A percentile compares a stretch with the other conserved stretches of the same genome.
These are phyloP conservation scores for Drosophila grimshawi DNA, from an alignment of 1,140 invertebrate genomes.

Conservation along the genomic window DNA sequence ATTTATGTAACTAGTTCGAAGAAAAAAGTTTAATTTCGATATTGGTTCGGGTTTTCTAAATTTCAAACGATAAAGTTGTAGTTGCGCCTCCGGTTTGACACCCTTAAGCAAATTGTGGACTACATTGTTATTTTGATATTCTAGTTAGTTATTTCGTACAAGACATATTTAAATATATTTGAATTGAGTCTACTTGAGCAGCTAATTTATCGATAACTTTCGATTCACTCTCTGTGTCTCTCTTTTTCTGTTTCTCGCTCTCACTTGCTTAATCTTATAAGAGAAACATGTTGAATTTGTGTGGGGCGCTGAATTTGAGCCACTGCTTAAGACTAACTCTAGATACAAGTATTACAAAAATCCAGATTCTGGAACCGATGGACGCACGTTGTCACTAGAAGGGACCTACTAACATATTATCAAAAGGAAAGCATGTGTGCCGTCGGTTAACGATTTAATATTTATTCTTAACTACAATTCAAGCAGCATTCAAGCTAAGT, in stretches of 20 bases:
- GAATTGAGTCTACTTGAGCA: not conserved
- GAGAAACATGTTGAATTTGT: slow-evolving; percentile 19
- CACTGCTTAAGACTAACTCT: slow-evolving; percentile 38
- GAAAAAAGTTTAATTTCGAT: too few species aligned
- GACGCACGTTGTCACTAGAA: slow-evolving; percentile 10
- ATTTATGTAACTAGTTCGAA: too few species aligned
- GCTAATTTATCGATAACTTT: not conserved
- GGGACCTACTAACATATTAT: not conserved
- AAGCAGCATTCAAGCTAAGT: slow-evolving; percentile 18
- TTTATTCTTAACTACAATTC: slow-evolving; percentile 16
- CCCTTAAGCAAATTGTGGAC: too few species aligned
- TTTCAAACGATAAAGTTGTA: too few species aligned
- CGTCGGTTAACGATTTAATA: not conserved
- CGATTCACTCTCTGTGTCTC: not conserved
- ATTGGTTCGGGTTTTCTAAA: too few species aligned
- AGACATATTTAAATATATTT: too few species aligned
- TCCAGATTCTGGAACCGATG: slow-evolving; percentile 16
- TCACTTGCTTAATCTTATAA: not conserved
- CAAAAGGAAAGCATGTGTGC: slow-evolving; percentile 10
- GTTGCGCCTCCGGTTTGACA: too few species aligned
- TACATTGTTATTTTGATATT: too few species aligned
- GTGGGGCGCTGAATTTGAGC: slow-evolving; percentile 45
- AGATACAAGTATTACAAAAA: slow-evolving; percentile 5
- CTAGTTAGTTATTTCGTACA: too few species aligned
- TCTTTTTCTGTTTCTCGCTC: not conserved